phyloP scores from a whole-genome alignment of 53 echinoderm and acorn worm species.

The Glandiceps talaboti region DNA sequence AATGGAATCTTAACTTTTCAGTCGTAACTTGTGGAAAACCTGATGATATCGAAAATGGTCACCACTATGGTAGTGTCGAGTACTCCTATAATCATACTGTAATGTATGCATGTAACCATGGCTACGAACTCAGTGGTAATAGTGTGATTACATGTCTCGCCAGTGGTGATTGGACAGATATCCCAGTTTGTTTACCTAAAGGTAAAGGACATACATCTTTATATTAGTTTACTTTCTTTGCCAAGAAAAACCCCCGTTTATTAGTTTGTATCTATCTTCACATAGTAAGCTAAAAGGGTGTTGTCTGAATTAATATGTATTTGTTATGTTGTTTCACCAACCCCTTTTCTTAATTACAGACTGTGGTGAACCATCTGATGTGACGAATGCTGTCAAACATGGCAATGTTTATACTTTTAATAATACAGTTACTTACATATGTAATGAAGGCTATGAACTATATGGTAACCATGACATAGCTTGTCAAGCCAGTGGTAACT shows the following conservation, averaged over 20 bases:
- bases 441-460: neutral
- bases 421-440: neutral
- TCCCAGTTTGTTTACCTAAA: neutral
- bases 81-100: neutral
- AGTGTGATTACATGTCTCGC: neutral
- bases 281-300: no score
- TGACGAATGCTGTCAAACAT: neutral
- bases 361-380: neutral
- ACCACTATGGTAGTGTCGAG: neutral
- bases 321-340: no score
- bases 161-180: neutral
- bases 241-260: no score
- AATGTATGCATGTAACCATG: neutral
- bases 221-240: no score
- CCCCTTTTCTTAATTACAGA: no score
- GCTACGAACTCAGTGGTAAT: neutral
- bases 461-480: neutral
- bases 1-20: no score
- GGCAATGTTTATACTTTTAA: neutral
- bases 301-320: no score
- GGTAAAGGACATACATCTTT: no score
- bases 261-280: no score
- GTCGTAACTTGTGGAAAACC: neutral
- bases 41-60: neutral
- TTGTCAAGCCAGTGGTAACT: neutral